A percentile compares a stretch with the other conserved stretches of the same genome.
Evolutionary conservation across 2,797 vertebrate species (phyloP).

Genomic region (Knipowitschia caucasica): DNA sequence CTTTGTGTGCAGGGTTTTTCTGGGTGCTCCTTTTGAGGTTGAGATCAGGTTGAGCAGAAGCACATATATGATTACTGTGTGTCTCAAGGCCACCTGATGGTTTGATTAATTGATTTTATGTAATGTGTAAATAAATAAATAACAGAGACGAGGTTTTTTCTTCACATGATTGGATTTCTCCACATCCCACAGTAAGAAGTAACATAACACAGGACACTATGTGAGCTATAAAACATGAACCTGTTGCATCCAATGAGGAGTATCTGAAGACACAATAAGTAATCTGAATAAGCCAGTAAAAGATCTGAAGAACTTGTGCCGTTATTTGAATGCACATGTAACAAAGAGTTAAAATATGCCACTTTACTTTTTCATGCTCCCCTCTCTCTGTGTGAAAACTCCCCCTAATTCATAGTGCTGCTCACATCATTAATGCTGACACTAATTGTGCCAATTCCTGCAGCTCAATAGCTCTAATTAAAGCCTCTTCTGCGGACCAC

Average conservation of each 20-base stretch:
- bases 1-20: background rate
- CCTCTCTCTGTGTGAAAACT: slow-evolving; percentile 58
- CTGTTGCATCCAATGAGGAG: too few relatives aligned
- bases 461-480: slow-evolving; percentile 89
- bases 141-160: too few relatives aligned
- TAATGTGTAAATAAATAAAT: too few relatives aligned
- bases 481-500: slow-evolving; percentile 76
- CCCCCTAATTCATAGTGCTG: slow-evolving; percentile 70
- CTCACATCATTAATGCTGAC: slow-evolving; percentile 83
- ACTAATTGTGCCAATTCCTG: slow-evolving; percentile 88
- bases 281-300: too few relatives aligned
- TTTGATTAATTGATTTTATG: background rate
- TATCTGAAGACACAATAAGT: too few relatives aligned
- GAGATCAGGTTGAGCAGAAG: background rate
- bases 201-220: too few relatives aligned
- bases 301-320: too few relatives aligned
- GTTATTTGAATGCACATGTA: background rate
- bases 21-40: background rate
- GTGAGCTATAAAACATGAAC: too few relatives aligned
- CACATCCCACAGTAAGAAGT: too few relatives aligned
- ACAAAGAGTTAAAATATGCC: slow-evolving; percentile 4
- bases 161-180: too few relatives aligned
- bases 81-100: background rate
- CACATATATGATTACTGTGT: too few relatives aligned
- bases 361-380: slow-evolving; percentile 26